A percentile compares a stretch with the other conserved stretches of the same genome.
These are phyloP conservation scores for Antheraea pernyi DNA, from an alignment of 1,140 invertebrate species.

Conservation along the genomic window DNA sequence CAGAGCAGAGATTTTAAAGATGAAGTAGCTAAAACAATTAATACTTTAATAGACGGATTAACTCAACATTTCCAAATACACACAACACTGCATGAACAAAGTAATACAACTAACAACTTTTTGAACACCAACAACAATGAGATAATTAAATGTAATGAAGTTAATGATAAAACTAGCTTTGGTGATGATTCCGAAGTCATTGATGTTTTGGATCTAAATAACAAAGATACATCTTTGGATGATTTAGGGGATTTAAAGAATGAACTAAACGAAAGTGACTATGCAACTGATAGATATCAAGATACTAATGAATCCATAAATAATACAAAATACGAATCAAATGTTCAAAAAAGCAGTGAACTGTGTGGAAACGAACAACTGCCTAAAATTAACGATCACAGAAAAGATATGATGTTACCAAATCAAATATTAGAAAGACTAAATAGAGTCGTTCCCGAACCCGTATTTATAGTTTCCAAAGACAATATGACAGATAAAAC, in stretches of 20 bases:
- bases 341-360: not conserved
- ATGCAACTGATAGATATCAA: not conserved
- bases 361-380: not conserved
- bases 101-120: not conserved
- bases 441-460: conserved; percentile 22
- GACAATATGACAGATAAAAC: conserved; percentile 23
- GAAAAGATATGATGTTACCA: conserved; percentile 9
- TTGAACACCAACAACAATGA: not conserved
- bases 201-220: not conserved
- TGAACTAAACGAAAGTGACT: not conserved
- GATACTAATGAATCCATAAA: not conserved
- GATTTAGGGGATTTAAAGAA: not conserved
- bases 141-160: too few relatives aligned
- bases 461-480: conserved; percentile 14
- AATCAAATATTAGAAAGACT: conserved; percentile 24
- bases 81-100: not conserved
- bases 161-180: not conserved
- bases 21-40: conserved; percentile 16
- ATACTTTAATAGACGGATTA: conserved; percentile 18
- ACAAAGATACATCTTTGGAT: not conserved
- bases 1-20: conserved; percentile 3
- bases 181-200: not conserved
- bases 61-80: conserved; percentile 3
- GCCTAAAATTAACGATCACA: not conserved
- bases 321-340: not conserved